Evolutionary conservation across 1,140 invertebrate genomes (phyloP), one percentile per base, ranked within the genome.

Genomic region (Lepeophtheirus salmonis): DNA sequence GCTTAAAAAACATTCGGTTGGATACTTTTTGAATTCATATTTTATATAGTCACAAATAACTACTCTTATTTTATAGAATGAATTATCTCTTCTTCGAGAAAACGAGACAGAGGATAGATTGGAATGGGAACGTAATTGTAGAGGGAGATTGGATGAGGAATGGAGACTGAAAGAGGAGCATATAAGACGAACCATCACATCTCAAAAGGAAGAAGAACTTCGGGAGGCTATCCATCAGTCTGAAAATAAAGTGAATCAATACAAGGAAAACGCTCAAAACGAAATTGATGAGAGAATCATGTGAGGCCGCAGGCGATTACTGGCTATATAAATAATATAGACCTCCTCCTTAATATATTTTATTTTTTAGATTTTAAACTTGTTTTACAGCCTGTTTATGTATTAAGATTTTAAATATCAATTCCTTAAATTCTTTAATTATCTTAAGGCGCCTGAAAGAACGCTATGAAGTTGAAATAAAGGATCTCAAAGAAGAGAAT

Each of bases 401-500:
- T 52, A 17, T n/a, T 52, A 10, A 52, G 13, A 10, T 13, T 52
- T 52, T 18, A 10, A 12, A 6, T 52, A 12, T 52, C 6, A 6
- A 17, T 52, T 10, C 10, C 18, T 52, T 13, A 10, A 2, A 54
- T 54, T 12, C 30, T 12, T 10, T 41, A 12, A 16, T 54, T 2
- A 22, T 54, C 23, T 54, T 54, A 17, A 54, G 52, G 3, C 52
- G 52, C 16, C 18, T 54, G 52, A 54, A 22, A 54, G 52, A 17
- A 17, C 18, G 23, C 18, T 22, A 54, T 3, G 52, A 54, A 22
- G n/a, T 22, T 14, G 52, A 54, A 54, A 54, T 54, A 14, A 54
- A 22, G 3, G 52, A 54, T 14, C n/a, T 54, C 3, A 14, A 17
- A 14, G 16, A 14, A 2, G 52, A 54, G 3, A 22, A 17, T 22